These are phyloP conservation scores for Erebia ligea DNA, from an alignment of 2,888 invertebrate genomes.

Conservation along the genomic window DNA sequence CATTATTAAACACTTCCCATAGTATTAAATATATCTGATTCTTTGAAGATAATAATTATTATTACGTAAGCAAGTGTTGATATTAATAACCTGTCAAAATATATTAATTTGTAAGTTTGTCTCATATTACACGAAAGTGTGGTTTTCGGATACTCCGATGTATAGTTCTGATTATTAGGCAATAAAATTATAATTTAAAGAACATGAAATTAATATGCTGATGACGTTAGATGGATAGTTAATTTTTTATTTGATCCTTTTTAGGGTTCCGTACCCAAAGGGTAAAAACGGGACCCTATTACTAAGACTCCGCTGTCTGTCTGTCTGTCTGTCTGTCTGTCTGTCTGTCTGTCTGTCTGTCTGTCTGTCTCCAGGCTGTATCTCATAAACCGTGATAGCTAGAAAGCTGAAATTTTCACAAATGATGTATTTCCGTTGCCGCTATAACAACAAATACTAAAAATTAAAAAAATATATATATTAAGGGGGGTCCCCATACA, in stretches of 20 bases:
- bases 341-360: too few species aligned
- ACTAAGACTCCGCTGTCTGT: too few species aligned
- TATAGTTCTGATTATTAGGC: conserved; percentile 3
- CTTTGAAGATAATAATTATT: neutral
- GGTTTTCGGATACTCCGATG: neutral
- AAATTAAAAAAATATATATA: too few species aligned
- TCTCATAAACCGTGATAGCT: too few species aligned
- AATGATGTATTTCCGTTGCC: too few species aligned
- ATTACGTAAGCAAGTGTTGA: conserved; percentile 4
- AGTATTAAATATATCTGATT: conserved; percentile 1
- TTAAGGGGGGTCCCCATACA: too few species aligned
- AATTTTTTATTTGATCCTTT: conserved; percentile 6
- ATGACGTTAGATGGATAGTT: neutral
- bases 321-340: too few species aligned
- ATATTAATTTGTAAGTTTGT: conserved; percentile 3
- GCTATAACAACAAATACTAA: too few species aligned
- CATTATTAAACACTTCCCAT: conserved; percentile 1
- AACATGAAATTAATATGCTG: conserved; percentile 11
- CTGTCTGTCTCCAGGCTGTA: too few species aligned
- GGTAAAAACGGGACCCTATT: too few species aligned
- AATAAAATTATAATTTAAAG: neutral
- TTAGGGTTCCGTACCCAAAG: too few species aligned
- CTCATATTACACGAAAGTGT: conserved; percentile 11
- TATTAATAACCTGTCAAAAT: conserved; percentile 11
- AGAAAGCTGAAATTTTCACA: too few species aligned